Base-by-base conservation (phyloP, 2,797 vertebrate genomes). In the Anniella stebbinsi region DNA sequence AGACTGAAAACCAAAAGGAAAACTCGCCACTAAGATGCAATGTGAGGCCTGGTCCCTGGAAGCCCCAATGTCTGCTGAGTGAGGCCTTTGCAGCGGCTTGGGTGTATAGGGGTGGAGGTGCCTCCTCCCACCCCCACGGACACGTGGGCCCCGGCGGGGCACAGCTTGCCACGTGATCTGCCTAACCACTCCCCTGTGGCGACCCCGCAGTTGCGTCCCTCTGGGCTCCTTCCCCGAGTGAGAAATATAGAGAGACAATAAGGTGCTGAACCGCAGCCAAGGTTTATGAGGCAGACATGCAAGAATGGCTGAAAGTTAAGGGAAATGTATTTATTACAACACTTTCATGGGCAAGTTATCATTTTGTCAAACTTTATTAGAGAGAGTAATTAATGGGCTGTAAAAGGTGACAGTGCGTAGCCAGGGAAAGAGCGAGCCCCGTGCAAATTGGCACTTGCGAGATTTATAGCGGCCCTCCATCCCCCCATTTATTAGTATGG, bases 301-400 rank as follows among this genome's bases (percentile, higher is more conserved):
- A 97, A 95, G 96, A 96, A 93, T 80, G 95, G 96, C 89, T 88
- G 93, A 96, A 97, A 98, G 97, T 97, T 98, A 95, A 95, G 95
- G 97, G 95, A 97, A 98, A 97, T 96, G 94, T 97, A 98, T 98
- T 97, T 98, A 98, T 98, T 97, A 97, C 96, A 97, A 97, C 96
- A 96, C 97, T 98, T 97, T 97, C 97, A 97, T 97, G 97, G 97
- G 96, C 97, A 98, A 97, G 97, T 98, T 98, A 98, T 98, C 97
- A 97, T 98, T 98, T 98, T 98, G 97, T 98, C 97, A 98, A 98
- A 98, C 97, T 98, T 98, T 98, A 98, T 98, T 98, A 98, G 97
- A 96, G 97, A 96, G 97, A 96, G 97, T 98, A 98, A 98, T 98
- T 98, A 98, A 98, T 98, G 97, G 97, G 97, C 97, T 98, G 97